Conservation (phyloP, 2,113 vertebrate genomes). For the Chlamydotis undulata region DNA sequence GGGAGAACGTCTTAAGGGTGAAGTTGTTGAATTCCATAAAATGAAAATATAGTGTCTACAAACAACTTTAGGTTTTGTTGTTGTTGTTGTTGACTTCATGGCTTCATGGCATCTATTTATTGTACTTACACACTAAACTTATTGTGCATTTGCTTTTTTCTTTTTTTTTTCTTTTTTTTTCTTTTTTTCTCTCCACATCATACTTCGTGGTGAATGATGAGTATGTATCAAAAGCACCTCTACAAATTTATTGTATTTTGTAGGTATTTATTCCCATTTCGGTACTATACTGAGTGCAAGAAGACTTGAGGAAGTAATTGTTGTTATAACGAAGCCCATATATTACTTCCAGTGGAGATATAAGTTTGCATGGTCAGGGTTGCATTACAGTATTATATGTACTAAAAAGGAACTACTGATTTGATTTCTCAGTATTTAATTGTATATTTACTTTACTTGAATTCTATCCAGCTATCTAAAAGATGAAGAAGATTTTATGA, state of each 20-base stretch:
- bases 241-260: not conserved
- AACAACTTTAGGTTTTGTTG: not conserved
- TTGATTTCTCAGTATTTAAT: not conserved
- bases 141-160: not conserved
- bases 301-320: not conserved
- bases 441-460: not conserved
- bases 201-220: not conserved
- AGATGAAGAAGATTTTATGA: not conserved
- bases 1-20: not conserved
- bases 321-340: not conserved
- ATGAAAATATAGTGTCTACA: not conserved
- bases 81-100: not conserved
- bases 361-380: not conserved
- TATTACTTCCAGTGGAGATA: not conserved
- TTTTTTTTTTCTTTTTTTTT: not conserved
- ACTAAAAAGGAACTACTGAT: not conserved
- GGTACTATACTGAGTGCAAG: not conserved
- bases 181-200: no score
- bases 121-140: not conserved
- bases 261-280: not conserved
- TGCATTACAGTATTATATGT: not conserved
- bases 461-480: not conserved
- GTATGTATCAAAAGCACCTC: not conserved
- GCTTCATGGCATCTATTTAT: not conserved
- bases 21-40: slow-evolving; percentile 10